phyloP scores from a whole-genome alignment of 2,888 invertebrate species.

The Drosophila pegasa region DNA sequence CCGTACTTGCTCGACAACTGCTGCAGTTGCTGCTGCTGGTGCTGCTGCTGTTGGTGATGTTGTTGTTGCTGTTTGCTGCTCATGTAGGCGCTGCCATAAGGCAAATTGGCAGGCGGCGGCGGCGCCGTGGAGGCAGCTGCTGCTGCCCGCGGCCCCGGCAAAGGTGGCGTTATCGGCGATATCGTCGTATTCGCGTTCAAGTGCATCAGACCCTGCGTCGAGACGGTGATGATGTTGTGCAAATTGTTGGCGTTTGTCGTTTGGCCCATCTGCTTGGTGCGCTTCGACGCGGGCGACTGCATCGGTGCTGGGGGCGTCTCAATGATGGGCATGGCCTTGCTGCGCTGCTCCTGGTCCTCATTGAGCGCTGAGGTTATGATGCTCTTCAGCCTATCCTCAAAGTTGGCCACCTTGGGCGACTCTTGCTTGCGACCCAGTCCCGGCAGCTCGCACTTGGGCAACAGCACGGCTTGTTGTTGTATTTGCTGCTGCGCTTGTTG shows the following conservation, averaged over 20 bases:
- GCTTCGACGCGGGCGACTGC: slow-evolving; percentile 74
- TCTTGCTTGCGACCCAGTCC: slow-evolving; percentile 85
- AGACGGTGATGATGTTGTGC: slow-evolving; percentile 83
- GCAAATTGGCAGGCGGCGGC: slow-evolving; percentile 71
- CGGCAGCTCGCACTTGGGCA: slow-evolving; percentile 81
- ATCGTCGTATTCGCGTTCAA: slow-evolving; percentile 84
- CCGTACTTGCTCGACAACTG: slow-evolving; percentile 47
- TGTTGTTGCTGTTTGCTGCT: slow-evolving; percentile 47
- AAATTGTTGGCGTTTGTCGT: slow-evolving; percentile 75
- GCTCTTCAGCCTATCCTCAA: slow-evolving; percentile 94
- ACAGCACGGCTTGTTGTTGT: slow-evolving; percentile 48
- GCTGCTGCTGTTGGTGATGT: slow-evolving; percentile 33
- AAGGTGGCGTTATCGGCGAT: slow-evolving; percentile 84
- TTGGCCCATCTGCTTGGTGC: slow-evolving; percentile 72
- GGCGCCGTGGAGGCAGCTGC: slow-evolving; percentile 68
- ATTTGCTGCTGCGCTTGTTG: slow-evolving; percentile 52
- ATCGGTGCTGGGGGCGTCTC: slow-evolving; percentile 41
- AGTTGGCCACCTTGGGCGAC: slow-evolving; percentile 94
- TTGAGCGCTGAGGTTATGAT: slow-evolving; percentile 94
- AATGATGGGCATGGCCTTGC: slow-evolving; percentile 70
- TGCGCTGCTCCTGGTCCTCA: slow-evolving; percentile 89
- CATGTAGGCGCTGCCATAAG: slow-evolving; percentile 67
- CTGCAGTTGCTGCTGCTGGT: slow-evolving; percentile 28
- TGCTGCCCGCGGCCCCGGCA: slow-evolving; percentile 62
- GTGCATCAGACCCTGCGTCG: slow-evolving; percentile 84